These are phyloP conservation scores for Synergus japonicus DNA, from an alignment of 2,888 invertebrate species.

Conservation along the genomic window DNA sequence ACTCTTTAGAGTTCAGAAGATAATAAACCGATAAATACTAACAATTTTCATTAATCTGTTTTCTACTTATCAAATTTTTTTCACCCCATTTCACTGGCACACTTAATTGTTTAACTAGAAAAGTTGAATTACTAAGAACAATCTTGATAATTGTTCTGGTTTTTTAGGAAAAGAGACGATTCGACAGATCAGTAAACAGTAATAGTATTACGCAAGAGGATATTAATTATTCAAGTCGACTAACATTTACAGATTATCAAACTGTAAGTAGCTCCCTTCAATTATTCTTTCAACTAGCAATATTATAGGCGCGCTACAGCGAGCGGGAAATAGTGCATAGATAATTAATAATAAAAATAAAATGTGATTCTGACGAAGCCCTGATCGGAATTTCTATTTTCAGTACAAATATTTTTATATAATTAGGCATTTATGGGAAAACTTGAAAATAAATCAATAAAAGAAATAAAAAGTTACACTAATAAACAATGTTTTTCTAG, in stretches of 20 bases:
- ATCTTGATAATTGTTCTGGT: neutral
- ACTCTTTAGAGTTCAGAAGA: constrained; percentile 67
- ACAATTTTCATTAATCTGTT: constrained; percentile 45
- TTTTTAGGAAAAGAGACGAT: constrained; percentile 66
- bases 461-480: too few species aligned
- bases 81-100: neutral
- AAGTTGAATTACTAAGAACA: neutral
- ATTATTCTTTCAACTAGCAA: neutral
- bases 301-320: too few species aligned
- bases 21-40: constrained; percentile 52
- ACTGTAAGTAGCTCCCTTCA: constrained; percentile 62
- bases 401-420: too few species aligned
- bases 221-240: constrained; percentile 47
- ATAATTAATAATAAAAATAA: too few species aligned
- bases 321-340: too few species aligned
- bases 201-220: constrained; percentile 39
- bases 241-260: constrained; percentile 65
- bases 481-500: too few species aligned
- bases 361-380: too few species aligned
- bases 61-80: constrained; percentile 30
- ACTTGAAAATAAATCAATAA: too few species aligned
- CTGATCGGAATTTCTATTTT: too few species aligned
- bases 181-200: constrained; percentile 62
- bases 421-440: too few species aligned
- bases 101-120: neutral